Conservation (phyloP, 2,888 invertebrate genomes). For the Hesperia comma region DNA sequence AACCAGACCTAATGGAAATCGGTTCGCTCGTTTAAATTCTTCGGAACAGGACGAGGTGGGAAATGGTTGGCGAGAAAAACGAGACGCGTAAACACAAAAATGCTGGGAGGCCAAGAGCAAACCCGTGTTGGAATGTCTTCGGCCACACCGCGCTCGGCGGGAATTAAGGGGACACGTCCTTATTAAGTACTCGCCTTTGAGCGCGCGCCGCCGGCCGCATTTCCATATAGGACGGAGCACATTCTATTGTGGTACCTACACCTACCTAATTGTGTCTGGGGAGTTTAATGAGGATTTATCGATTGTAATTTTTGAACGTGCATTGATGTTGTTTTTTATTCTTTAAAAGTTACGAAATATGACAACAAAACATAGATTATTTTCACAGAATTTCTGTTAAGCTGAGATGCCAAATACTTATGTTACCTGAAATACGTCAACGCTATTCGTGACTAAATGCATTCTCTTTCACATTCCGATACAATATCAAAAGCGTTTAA, state of each 20-base stretch:
- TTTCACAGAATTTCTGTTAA: background rate
- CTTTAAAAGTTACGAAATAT: background rate
- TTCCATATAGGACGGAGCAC: slow-evolving; percentile 62
- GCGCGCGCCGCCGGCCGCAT: slow-evolving; percentile 54
- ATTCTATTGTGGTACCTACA: slow-evolving; percentile 13
- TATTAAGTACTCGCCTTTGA: slow-evolving; percentile 71
- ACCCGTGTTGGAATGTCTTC: slow-evolving; percentile 76
- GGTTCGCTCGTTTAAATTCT: slow-evolving; percentile 74
- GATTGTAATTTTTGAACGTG: background rate
- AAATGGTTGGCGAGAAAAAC: slow-evolving; percentile 71
- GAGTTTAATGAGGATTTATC: slow-evolving; percentile 7
- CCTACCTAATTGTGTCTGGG: background rate
- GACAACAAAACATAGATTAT: background rate
- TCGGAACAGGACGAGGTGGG: slow-evolving; percentile 66
- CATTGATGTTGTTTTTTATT: background rate
- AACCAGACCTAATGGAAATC: slow-evolving; percentile 60
- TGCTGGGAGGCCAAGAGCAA: slow-evolving; percentile 62
- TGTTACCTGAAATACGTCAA: background rate
- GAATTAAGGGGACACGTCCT: slow-evolving; percentile 69
- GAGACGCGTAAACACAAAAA: slow-evolving; percentile 64
- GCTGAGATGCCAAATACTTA: background rate
- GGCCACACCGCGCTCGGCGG: slow-evolving; percentile 57
- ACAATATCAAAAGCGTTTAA: slow-evolving; percentile 38
- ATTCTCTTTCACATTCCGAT: slow-evolving; percentile 37
- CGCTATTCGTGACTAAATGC: background rate